A percentile compares a stretch with the other conserved stretches of the same genome.
These are phyloP conservation scores for Neocrepidodera transversa DNA, from an alignment of 2,888 invertebrate genomes.

Conservation along the genomic window DNA sequence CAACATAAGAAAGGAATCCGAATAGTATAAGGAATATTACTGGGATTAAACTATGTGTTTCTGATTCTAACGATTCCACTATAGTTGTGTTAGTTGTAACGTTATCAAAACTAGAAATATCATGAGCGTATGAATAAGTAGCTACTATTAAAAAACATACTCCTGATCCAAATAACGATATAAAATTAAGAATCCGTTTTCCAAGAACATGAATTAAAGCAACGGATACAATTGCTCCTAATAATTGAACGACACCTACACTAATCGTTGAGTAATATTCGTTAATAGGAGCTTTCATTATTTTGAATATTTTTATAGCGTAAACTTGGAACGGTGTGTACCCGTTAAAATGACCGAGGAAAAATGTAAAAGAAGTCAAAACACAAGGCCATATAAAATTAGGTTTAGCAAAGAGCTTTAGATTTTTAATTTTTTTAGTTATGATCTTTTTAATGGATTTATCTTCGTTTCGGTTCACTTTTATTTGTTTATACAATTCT, in stretches of 20 bases:
- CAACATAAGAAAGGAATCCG: conserved; percentile 74
- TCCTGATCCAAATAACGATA: conserved; percentile 72
- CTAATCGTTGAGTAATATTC: conserved; percentile 78
- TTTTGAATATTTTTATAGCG: conserved; percentile 76
- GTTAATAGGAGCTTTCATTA: conserved; percentile 75
- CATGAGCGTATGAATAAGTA: conserved; percentile 61
- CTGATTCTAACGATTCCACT: neutral
- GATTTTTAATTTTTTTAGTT: conserved; percentile 22
- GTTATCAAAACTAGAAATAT: conserved; percentile 44
- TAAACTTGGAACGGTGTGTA: conserved; percentile 77
- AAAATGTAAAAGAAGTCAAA: conserved; percentile 72
- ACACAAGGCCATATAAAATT: conserved; percentile 74
- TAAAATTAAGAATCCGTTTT: conserved; percentile 72
- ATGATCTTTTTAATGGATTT: neutral
- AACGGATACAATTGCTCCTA: conserved; percentile 73
- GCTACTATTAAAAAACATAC: conserved; percentile 70
- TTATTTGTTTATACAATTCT: conserved; percentile 57
- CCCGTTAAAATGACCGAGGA: conserved; percentile 78
- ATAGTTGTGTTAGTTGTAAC: conserved; percentile 2
- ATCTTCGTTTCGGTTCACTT: conserved; percentile 20
- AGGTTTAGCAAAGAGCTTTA: conserved; percentile 62
- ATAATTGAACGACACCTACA: conserved; percentile 73
- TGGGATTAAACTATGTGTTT: conserved; percentile 68
- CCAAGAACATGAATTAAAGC: conserved; percentile 74
- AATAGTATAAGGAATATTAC: conserved; percentile 69